A percentile compares a stretch with the other conserved stretches of the same genome.
Evolutionary conservation across 1,140 invertebrate species (phyloP).

Genomic region (Mylabris phalerata): DNA sequence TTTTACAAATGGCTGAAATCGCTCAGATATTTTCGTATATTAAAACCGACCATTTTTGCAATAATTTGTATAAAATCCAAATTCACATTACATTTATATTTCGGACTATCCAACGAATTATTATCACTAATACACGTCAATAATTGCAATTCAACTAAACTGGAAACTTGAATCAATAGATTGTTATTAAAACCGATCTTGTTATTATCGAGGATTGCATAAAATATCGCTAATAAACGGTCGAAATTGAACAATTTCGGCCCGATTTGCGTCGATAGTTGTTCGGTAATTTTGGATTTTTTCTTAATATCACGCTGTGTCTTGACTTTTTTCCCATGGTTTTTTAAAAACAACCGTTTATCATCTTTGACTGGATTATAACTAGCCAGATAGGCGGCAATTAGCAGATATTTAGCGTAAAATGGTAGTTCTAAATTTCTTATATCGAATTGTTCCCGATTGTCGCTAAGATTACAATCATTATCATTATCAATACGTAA

Average conservation of each 20-base stretch:
- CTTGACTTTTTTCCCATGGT: constrained; percentile 56
- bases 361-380: constrained; percentile 84
- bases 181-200: constrained; percentile 77
- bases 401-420: constrained; percentile 81
- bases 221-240: constrained; percentile 84
- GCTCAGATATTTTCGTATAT: constrained; percentile 67
- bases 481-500: constrained; percentile 44
- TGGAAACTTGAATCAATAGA: constrained; percentile 70
- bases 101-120: constrained; percentile 56
- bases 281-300: constrained; percentile 48
- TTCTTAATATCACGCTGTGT: constrained; percentile 48
- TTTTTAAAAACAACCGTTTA: constrained; percentile 72
- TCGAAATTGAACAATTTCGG: constrained; percentile 78
- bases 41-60: constrained; percentile 63
- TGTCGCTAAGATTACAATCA: no score
- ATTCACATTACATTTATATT: constrained; percentile 67
- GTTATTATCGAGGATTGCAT: constrained; percentile 72
- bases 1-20: constrained; percentile 50
- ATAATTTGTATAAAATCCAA: constrained; percentile 63
- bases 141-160: constrained; percentile 64
- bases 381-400: constrained; percentile 84
- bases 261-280: constrained; percentile 56
- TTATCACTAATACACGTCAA: constrained; percentile 55
- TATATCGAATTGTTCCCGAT: constrained; percentile 40
- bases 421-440: constrained; percentile 77